Evolutionary conservation across 2,797 vertebrate genomes (phyloP).

Genomic region (Halcyon leucocephala): DNA sequence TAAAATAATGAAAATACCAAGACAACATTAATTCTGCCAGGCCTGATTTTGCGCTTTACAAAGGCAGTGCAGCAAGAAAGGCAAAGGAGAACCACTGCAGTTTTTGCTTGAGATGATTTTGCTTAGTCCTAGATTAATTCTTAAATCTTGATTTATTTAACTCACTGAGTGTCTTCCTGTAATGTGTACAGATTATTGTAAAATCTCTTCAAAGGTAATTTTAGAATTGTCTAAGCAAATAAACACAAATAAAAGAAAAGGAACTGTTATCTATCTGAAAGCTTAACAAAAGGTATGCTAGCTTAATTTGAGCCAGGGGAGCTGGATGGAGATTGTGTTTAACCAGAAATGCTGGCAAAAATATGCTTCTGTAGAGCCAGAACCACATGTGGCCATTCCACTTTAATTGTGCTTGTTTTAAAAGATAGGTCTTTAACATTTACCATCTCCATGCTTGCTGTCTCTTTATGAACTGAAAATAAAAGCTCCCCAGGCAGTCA

Average conservation of each 20-base stretch:
- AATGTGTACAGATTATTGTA: neutral
- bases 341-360: constrained; percentile 71
- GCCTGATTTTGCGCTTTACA: neutral
- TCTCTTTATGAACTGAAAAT: constrained; percentile 60
- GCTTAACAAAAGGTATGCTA: constrained; percentile 49
- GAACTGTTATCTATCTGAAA: neutral
- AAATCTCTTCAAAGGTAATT: neutral
- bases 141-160: neutral
- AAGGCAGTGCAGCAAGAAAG: neutral
- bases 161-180: neutral
- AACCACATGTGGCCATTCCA: constrained; percentile 67
- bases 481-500: constrained; percentile 61
- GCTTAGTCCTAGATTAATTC: neutral
- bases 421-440: constrained; percentile 67
- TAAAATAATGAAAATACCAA: neutral
- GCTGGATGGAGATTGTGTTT: constrained; percentile 33
- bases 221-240: constrained; percentile 27
- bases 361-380: constrained; percentile 45
- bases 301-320: constrained; percentile 65
- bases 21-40: neutral
- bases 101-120: neutral
- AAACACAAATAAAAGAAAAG: constrained; percentile 31
- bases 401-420: constrained; percentile 71
- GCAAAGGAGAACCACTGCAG: neutral
- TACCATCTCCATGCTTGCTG: constrained; percentile 55